These are phyloP conservation scores for Trichogramma dendrolimi DNA, from an alignment of 2,888 invertebrate genomes.

Conservation along the genomic window DNA sequence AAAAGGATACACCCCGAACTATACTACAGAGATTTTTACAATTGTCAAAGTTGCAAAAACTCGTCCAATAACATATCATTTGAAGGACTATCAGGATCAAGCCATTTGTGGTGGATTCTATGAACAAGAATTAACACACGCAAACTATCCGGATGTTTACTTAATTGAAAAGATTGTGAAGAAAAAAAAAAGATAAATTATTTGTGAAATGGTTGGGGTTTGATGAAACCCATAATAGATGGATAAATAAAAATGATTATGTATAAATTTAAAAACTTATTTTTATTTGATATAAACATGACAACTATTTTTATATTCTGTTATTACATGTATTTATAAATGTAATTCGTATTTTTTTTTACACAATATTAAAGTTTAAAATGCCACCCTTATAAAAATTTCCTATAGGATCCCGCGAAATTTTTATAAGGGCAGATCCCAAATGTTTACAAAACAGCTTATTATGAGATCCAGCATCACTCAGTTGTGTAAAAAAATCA, in stretches of 20 bases:
- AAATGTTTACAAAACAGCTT: too few species aligned
- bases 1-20: conserved; percentile 42
- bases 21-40: conserved; percentile 43
- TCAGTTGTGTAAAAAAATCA: too few species aligned
- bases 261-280: too few species aligned
- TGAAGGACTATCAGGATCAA: conserved; percentile 37
- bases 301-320: too few species aligned
- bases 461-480: too few species aligned
- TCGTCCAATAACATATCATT: conserved; percentile 29
- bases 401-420: too few species aligned
- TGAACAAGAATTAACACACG: conserved; percentile 7
- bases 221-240: conserved; percentile 20
- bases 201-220: conserved; percentile 25
- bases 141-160: conserved; percentile 1
- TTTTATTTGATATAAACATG: too few species aligned
- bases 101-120: conserved; percentile 35
- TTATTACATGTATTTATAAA: too few species aligned
- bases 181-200: neutral
- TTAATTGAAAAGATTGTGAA: conserved; percentile 1
- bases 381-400: too few species aligned
- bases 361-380: too few species aligned
- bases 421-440: too few species aligned
- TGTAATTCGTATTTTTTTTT: too few species aligned
- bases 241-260: conserved; percentile 25
- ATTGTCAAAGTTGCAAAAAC: conserved; percentile 37